Conservation (phyloP, 1,140 invertebrate genomes). For the Brachionus paranguensis region DNA sequence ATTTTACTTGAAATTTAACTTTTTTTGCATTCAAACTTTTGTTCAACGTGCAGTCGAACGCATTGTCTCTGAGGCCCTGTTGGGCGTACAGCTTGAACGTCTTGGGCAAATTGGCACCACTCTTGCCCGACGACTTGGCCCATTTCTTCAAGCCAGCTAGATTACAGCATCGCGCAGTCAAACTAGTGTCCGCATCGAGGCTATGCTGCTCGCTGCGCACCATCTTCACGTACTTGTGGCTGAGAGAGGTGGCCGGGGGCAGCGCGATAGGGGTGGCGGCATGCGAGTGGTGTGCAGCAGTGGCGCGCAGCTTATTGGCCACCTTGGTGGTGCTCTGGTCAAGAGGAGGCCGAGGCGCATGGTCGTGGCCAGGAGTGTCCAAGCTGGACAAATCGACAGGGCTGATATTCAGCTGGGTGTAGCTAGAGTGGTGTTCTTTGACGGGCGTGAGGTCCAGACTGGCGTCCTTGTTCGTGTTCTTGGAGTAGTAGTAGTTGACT, state of each 20-base stretch:
- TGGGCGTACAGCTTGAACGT: neutral
- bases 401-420: neutral
- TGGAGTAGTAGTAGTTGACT: conserved; percentile 7
- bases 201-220: neutral
- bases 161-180: neutral
- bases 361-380: neutral
- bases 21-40: neutral
- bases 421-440: neutral
- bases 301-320: neutral
- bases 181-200: neutral
- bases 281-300: neutral
- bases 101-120: neutral
- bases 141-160: neutral
- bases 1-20: conserved; percentile 24
- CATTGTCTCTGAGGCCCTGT: neutral
- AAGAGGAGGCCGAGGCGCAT: neutral
- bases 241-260: neutral
- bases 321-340: neutral
- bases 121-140: neutral
- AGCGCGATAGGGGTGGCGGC: neutral
- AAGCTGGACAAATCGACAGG: neutral
- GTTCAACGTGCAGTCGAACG: neutral
- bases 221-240: neutral
- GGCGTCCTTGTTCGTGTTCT: neutral
- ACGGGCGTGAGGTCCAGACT: neutral